Evolutionary conservation across 2,888 invertebrate species (phyloP).

Genomic region (Corbicula japonica): DNA sequence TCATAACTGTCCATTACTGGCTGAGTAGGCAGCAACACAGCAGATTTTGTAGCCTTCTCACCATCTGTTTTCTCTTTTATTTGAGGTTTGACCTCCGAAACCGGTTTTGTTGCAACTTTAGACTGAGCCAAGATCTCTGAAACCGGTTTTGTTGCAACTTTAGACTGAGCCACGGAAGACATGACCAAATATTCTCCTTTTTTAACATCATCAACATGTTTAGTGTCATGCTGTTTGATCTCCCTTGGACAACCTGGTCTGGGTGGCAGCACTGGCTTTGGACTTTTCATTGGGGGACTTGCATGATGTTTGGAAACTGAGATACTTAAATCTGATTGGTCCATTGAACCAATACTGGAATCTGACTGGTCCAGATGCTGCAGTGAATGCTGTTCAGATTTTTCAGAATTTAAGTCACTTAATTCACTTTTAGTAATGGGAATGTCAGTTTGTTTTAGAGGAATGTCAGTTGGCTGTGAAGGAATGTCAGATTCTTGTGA

Average conservation of each 20-base stretch:
- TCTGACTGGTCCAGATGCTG: conserved; percentile 37
- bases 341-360: conserved; percentile 1
- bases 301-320: conserved; percentile 32
- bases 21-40: conserved; percentile 11
- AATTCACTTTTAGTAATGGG: conserved; percentile 1
- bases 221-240: conserved; percentile 36
- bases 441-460: no score
- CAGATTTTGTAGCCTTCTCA: background rate
- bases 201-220: conserved; percentile 37
- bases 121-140: no score
- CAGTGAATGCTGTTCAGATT: conserved; percentile 42
- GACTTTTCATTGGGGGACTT: conserved; percentile 30
- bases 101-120: conserved; percentile 20
- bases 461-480: no score
- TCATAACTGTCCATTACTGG: conserved; percentile 53
- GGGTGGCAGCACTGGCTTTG: conserved; percentile 44
- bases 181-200: conserved; percentile 58
- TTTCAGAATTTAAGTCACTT: conserved; percentile 22
- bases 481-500: conserved; percentile 21
- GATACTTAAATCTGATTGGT: conserved; percentile 25
- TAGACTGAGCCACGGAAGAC: conserved; percentile 22
- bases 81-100: conserved; percentile 42
- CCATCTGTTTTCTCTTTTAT: background rate
- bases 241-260: conserved; percentile 21
- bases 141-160: background rate